Evolutionary conservation across 2,888 invertebrate genomes (phyloP).

Genomic region (Nudaria mundana): DNA sequence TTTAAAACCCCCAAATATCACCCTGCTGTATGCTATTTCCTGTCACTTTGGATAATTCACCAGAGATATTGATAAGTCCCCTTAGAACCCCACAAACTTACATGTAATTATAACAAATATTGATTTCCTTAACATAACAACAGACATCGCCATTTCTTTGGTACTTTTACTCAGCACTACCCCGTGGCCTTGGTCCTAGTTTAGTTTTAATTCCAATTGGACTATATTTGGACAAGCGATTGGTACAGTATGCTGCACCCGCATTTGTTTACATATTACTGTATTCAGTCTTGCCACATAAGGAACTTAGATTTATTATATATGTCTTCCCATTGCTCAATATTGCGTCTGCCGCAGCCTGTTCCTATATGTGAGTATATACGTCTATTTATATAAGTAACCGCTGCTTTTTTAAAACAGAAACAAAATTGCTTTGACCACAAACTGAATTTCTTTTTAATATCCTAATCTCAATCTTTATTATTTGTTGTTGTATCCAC

Average conservation of each 20-base stretch:
- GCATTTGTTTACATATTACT: conserved; percentile 90
- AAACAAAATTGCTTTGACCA: too few relatives aligned
- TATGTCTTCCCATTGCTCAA: conserved; percentile 98
- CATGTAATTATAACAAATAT: too few relatives aligned
- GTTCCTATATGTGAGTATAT: conserved; percentile 92
- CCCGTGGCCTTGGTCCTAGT: conserved; percentile 93
- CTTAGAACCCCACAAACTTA: too few relatives aligned
- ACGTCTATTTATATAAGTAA: too few relatives aligned
- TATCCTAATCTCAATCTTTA: too few relatives aligned
- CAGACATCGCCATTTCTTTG: conserved; percentile 97
- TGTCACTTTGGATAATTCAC: too few relatives aligned
- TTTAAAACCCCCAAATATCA: too few relatives aligned
- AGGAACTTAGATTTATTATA: conserved; percentile 98
- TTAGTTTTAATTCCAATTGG: conserved; percentile 90
- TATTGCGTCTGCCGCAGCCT: conserved; percentile 92
- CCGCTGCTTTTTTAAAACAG: too few relatives aligned
- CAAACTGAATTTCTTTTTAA: too few relatives aligned
- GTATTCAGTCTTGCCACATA: conserved; percentile 98
- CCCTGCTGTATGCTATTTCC: too few relatives aligned
- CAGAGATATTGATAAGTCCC: too few relatives aligned
- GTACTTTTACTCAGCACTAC: conserved; percentile 99
- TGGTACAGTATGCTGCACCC: conserved; percentile 85
- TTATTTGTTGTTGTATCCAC: neutral
- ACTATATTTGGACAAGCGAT: conserved; percentile 85
- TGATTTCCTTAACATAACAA: conserved; percentile 26